A percentile compares a stretch with the other conserved stretches of the same genome.
Evolutionary conservation across 2,113 vertebrate species (phyloP).

Genomic region (Anguilla japonica): DNA sequence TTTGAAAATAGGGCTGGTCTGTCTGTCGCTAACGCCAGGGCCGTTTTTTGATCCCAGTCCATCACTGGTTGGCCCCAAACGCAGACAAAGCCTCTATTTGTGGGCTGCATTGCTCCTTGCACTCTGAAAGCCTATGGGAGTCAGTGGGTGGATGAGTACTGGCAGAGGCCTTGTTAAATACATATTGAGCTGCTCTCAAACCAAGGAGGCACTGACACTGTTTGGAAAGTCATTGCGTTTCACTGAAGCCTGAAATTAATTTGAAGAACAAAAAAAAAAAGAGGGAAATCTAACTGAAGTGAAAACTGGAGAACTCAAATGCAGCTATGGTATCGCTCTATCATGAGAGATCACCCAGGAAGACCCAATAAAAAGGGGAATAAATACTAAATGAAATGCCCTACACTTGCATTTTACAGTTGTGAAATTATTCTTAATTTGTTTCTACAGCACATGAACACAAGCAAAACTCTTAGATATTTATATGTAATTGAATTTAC

Average conservation of each 20-base stretch:
- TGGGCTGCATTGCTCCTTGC: neutral
- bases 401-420: neutral
- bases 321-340: neutral
- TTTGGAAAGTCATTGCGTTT: constrained; percentile 15
- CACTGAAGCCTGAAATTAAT: constrained; percentile 30
- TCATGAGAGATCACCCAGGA: neutral
- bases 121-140: neutral
- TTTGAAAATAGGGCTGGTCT: too few relatives aligned
- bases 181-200: constrained; percentile 15
- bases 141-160: neutral
- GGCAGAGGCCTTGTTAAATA: constrained; percentile 15
- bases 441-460: neutral
- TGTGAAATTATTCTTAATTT: constrained; percentile 6
- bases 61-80: neutral
- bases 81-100: neutral
- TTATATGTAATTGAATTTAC: neutral
- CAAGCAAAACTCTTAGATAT: constrained; percentile 3
- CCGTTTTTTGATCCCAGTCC: too few relatives aligned
- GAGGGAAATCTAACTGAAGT: neutral
- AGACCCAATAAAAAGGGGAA: neutral
- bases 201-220: neutral
- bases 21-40: too few relatives aligned
- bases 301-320: neutral
- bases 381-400: neutral
- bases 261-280: constrained; percentile 15